Evolutionary conservation across 2,888 invertebrate species (phyloP).

Genomic region (Eupsilia transversa): DNA sequence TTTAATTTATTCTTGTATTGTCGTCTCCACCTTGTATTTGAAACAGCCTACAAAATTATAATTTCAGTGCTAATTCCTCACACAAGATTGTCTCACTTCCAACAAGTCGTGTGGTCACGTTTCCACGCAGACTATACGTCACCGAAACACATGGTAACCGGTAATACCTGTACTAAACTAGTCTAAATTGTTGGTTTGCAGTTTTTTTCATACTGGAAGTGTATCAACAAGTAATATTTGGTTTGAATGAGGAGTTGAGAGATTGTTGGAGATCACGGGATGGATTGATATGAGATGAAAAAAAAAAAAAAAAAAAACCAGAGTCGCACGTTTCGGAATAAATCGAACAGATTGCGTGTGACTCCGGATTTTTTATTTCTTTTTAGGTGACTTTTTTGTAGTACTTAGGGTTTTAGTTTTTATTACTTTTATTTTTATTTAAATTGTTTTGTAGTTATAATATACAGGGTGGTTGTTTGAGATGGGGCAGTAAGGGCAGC

Average conservation of each 20-base stretch:
- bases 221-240: constrained; percentile 7
- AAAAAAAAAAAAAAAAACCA: no score
- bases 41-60: background rate
- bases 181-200: constrained; percentile 12
- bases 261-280: background rate
- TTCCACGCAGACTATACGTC: constrained; percentile 35
- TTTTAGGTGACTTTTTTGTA: no score
- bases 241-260: background rate
- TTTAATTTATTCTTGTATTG: no score
- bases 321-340: no score
- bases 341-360: no score
- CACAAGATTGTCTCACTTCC: constrained; percentile 25
- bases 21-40: no score
- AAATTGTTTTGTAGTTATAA: no score
- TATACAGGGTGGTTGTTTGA: no score
- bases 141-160: constrained; percentile 33
- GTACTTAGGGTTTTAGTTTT: no score
- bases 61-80: constrained; percentile 12
- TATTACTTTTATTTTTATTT: no score
- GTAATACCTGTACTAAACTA: constrained; percentile 42
- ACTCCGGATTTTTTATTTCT: no score
- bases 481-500: no score
- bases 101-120: constrained; percentile 25
- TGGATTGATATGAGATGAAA: background rate
- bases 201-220: background rate